These are phyloP conservation scores for Ypsolopha scabrella DNA, from an alignment of 2,888 invertebrate genomes.

Conservation along the genomic window DNA sequence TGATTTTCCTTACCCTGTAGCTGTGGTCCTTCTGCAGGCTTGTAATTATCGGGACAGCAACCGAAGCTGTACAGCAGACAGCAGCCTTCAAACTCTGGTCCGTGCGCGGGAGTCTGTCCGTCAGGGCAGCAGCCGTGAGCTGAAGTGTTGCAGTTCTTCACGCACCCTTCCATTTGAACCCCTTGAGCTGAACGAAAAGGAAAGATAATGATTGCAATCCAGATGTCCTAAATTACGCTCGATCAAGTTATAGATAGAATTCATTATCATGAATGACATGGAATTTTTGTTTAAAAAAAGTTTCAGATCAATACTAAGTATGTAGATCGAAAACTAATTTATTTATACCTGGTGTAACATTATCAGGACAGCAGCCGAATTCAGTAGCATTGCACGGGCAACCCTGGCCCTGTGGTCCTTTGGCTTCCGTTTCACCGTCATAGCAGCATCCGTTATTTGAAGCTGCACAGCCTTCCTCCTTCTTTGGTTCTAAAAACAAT, in stretches of 20 bases:
- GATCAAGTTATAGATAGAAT: background rate
- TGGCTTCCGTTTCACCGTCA: conserved; percentile 73
- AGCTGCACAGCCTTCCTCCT: conserved; percentile 51
- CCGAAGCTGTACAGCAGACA: conserved; percentile 79
- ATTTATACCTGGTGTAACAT: conserved; percentile 68
- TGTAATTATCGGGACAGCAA: conserved; percentile 93
- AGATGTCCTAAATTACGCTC: background rate
- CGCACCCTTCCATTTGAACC: conserved; percentile 80
- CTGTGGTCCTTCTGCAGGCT: conserved; percentile 83
- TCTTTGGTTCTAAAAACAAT: conserved; percentile 4
- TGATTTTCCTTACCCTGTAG: conserved; percentile 64
- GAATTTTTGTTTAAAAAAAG: too few relatives aligned
- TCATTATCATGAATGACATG: too few relatives aligned
- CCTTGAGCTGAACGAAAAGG: conserved; percentile 69
- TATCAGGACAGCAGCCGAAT: conserved; percentile 83
- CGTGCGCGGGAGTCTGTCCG: conserved; percentile 85
- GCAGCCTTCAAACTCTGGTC: conserved; percentile 85
- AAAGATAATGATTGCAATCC: background rate
- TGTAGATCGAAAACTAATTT: background rate
- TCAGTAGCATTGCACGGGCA: conserved; percentile 73
- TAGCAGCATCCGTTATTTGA: conserved; percentile 82
- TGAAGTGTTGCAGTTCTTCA: conserved; percentile 74
- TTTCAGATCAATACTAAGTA: too few relatives aligned
- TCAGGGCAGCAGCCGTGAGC: conserved; percentile 92
- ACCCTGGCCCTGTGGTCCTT: conserved; percentile 75